Percentiles rank a stretch among this genome's conserved stretches.
These are phyloP conservation scores for Himalopsyche tibetana DNA, from an alignment of 2,888 invertebrate genomes.

Conservation along the genomic window DNA sequence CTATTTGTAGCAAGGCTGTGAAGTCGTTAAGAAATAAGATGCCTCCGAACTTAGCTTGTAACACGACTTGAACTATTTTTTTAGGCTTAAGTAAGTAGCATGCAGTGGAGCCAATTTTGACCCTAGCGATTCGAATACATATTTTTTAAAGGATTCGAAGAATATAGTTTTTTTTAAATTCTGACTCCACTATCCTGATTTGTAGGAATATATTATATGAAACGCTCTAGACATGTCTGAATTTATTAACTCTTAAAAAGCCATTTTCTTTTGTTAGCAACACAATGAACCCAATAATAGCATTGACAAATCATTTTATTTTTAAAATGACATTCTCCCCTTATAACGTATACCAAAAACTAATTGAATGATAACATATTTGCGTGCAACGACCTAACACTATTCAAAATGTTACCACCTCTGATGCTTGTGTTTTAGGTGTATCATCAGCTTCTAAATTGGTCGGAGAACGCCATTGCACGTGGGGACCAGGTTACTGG, in stretches of 20 bases:
- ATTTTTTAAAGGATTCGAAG: no score
- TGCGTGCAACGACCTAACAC: not conserved
- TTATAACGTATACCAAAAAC: not conserved
- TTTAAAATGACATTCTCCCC: not conserved
- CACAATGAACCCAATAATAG: conserved; percentile 17
- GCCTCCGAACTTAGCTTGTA: no score
- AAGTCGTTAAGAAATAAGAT: no score
- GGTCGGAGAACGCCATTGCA: conserved; percentile 81
- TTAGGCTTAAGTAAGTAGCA: no score
- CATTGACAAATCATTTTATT: not conserved
- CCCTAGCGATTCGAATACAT: no score
- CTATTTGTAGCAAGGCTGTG: no score
- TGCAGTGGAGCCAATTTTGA: no score
- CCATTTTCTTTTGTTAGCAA: not conserved
- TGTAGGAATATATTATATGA: no score
- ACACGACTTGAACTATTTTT: no score
- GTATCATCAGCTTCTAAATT: conserved; percentile 67
- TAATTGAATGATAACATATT: not conserved
- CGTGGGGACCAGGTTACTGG: conserved; percentile 90
- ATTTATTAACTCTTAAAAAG: not conserved
- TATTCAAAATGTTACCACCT: conserved; percentile 31
- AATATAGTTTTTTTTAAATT: no score
- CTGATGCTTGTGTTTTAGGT: conserved; percentile 50
- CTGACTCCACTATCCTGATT: no score
- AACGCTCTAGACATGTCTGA: no score